These are phyloP conservation scores for Chydorus sphaericus DNA, from an alignment of 2,888 invertebrate species.

Conservation along the genomic window DNA sequence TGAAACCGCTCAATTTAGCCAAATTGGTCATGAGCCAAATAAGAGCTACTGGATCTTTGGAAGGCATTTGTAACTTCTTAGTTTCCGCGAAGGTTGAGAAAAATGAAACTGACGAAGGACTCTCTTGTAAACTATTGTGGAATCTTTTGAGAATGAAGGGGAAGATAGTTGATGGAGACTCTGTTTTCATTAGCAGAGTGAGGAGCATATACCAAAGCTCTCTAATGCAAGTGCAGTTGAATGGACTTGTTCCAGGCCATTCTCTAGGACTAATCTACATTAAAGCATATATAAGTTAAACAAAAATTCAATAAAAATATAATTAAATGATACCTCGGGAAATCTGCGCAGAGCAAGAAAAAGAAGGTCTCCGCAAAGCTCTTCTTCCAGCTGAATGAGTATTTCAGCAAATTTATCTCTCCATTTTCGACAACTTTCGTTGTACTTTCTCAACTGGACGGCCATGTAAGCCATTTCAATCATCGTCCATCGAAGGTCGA, in stretches of 20 bases:
- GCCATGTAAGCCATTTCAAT: not conserved
- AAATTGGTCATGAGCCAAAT: not conserved
- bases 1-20: not conserved
- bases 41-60: not conserved
- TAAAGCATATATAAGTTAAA: not conserved
- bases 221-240: conserved; percentile 40
- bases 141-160: not conserved
- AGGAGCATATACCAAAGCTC: conserved; percentile 40
- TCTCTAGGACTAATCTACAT: conserved; percentile 1
- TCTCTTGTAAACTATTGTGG: not conserved
- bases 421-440: not conserved
- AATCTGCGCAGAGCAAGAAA: not conserved
- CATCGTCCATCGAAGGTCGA: not conserved
- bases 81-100: not conserved
- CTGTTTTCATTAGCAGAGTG: not conserved
- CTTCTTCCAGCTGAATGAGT: not conserved
- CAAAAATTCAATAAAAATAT: not conserved
- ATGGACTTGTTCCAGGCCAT: conserved; percentile 28
- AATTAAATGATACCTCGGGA: not conserved
- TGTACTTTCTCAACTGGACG: not conserved
- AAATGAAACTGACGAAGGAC: not conserved
- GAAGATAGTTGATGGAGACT: not conserved
- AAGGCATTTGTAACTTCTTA: not conserved
- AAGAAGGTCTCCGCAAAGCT: not conserved
- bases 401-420: not conserved